Evolutionary conservation across 2,113 vertebrate species (phyloP).

Genomic region (Takifugu bimaculatus): DNA sequence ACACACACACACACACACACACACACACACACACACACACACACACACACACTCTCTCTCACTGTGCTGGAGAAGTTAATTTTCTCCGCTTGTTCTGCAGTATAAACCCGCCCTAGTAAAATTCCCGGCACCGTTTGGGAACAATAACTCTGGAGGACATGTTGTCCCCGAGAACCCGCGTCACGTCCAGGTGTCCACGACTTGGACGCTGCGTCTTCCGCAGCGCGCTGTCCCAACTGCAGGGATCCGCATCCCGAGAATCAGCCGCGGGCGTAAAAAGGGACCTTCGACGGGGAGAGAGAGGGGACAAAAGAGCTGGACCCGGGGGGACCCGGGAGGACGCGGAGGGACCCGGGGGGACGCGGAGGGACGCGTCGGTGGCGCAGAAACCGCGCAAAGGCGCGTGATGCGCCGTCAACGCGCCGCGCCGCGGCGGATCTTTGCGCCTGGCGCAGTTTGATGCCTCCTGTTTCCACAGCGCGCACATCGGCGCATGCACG

Average conservation of each 20-base stretch:
- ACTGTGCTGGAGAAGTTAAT: too few relatives aligned
- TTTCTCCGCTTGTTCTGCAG: too few relatives aligned
- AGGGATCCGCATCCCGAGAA: constrained; percentile 44
- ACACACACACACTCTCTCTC: too few relatives aligned
- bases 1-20: too few relatives aligned
- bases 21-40: too few relatives aligned
- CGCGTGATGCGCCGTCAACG: too few relatives aligned
- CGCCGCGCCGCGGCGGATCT: too few relatives aligned
- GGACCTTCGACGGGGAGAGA: not conserved
- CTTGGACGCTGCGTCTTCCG: constrained; percentile 12
- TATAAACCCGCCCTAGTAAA: too few relatives aligned
- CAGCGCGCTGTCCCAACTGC: constrained; percentile 55
- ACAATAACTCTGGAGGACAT: constrained; percentile 48
- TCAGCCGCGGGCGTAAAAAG: constrained; percentile 30
- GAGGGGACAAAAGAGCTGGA: not conserved
- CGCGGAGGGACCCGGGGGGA: not conserved
- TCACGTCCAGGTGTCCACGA: constrained; percentile 17
- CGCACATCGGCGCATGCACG: constrained; percentile 6
- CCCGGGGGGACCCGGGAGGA: not conserved
- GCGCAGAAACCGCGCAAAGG: not conserved
- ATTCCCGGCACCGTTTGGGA: constrained; percentile 29
- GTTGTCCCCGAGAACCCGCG: constrained; percentile 45
- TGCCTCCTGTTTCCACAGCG: not conserved
- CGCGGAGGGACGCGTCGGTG: not conserved
- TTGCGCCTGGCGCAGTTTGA: too few relatives aligned